These are phyloP conservation scores for Podargus strigoides DNA, from an alignment of 2,797 vertebrate species.

Conservation along the genomic window DNA sequence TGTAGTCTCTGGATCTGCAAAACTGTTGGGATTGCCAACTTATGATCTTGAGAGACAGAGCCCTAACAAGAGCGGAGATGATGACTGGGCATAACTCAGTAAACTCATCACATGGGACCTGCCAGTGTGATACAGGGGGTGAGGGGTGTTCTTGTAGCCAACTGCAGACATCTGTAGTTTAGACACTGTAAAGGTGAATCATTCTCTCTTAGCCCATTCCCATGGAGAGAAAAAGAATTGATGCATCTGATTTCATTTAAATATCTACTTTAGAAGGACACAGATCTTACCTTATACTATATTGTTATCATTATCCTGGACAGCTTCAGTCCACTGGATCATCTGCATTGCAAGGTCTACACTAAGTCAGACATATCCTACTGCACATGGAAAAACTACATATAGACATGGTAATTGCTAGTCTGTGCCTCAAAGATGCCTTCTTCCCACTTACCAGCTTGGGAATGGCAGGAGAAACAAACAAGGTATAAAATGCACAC, in stretches of 20 bases:
- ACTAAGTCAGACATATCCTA: not conserved
- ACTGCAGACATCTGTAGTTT: not conserved
- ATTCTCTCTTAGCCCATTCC: not conserved
- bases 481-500: not conserved
- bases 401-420: not conserved
- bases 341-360: not conserved
- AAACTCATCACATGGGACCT: not conserved
- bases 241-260: not conserved
- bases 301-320: not conserved
- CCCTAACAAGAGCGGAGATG: not conserved
- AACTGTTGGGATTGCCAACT: not conserved
- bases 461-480: not conserved
- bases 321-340: not conserved
- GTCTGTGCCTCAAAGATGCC: not conserved
- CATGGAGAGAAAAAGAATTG: not conserved
- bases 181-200: not conserved
- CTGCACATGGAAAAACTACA: not conserved
- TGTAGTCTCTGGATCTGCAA: not conserved
- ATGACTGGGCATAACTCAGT: not conserved
- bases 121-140: too few species aligned
- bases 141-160: not conserved
- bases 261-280: not conserved
- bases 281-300: not conserved
- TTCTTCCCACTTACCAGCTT: not conserved
- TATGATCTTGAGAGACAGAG: not conserved